Evolutionary conservation across 2,888 invertebrate genomes (phyloP).

Genomic region (Drosophila affinis): DNA sequence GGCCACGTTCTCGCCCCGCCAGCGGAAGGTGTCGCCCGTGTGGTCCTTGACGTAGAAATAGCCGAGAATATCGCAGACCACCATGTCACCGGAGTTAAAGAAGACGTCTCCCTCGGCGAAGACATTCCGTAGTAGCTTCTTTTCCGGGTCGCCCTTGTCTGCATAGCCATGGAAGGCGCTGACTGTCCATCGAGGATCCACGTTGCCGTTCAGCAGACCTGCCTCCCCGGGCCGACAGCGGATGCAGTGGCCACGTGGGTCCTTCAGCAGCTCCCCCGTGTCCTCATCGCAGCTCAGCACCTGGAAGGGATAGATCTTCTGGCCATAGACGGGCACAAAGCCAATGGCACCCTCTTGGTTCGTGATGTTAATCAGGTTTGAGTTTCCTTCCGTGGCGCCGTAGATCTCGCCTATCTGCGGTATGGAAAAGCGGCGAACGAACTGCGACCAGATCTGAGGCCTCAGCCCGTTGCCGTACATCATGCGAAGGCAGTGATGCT

Average conservation of each 20-base stretch:
- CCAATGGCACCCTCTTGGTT: constrained; percentile 96
- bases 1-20: constrained; percentile 98
- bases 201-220: constrained; percentile 92
- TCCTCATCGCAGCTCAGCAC: constrained; percentile 87
- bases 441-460: constrained; percentile 96
- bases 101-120: constrained; percentile 94
- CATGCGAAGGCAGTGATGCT: constrained; percentile 89
- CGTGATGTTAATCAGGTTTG: constrained; percentile 95
- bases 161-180: constrained; percentile 88
- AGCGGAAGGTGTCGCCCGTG: constrained; percentile 92
- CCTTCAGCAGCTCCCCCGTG: constrained; percentile 89
- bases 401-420: constrained; percentile 95
- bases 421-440: constrained; percentile 90
- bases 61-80: constrained; percentile 95
- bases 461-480: constrained; percentile 98
- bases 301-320: constrained; percentile 87
- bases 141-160: constrained; percentile 90
- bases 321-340: constrained; percentile 89
- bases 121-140: constrained; percentile 92
- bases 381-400: constrained; percentile 98
- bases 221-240: constrained; percentile 92
- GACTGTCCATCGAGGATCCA: constrained; percentile 85
- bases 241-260: constrained; percentile 90
- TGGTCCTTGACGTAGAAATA: constrained; percentile 97
- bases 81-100: constrained; percentile 95